A percentile compares a stretch with the other conserved stretches of the same genome.
These are phyloP conservation scores for Alexandromys oeconomus DNA, from an alignment of 2,797 vertebrate genomes.

Conservation along the genomic window DNA sequence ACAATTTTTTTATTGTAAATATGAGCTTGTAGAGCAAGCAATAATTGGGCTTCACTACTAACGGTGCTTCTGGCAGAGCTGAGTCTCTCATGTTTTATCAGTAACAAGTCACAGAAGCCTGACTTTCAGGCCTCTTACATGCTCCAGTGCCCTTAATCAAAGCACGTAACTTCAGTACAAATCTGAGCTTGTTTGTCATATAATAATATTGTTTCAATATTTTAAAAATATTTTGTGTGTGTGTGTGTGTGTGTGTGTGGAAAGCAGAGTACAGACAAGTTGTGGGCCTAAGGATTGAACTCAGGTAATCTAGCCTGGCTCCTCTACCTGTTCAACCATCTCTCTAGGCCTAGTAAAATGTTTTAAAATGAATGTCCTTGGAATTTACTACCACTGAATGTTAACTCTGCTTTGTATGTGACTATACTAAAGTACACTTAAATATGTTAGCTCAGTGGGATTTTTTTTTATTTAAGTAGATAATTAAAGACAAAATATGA, in stretches of 20 bases:
- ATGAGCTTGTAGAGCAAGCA: neutral
- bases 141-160: slow-evolving; percentile 13
- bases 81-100: neutral
- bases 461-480: slow-evolving; percentile 1
- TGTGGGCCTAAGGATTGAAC: neutral
- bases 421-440: neutral
- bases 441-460: neutral
- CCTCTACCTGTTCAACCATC: neutral
- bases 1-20: neutral
- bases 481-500: slow-evolving; percentile 1
- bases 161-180: neutral
- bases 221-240: neutral
- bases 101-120: neutral
- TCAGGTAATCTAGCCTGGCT: neutral
- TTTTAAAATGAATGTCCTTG: neutral
- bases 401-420: neutral
- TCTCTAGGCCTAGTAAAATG: neutral
- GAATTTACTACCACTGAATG: slow-evolving; percentile 3
- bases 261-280: neutral
- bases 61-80: neutral
- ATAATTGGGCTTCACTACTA: neutral
- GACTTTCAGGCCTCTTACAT: neutral
- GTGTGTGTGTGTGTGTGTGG: neutral
- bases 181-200: neutral
- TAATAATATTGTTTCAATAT: neutral